Evolutionary conservation across 1,140 invertebrate genomes (phyloP).

Genomic region (Apis florea): DNA sequence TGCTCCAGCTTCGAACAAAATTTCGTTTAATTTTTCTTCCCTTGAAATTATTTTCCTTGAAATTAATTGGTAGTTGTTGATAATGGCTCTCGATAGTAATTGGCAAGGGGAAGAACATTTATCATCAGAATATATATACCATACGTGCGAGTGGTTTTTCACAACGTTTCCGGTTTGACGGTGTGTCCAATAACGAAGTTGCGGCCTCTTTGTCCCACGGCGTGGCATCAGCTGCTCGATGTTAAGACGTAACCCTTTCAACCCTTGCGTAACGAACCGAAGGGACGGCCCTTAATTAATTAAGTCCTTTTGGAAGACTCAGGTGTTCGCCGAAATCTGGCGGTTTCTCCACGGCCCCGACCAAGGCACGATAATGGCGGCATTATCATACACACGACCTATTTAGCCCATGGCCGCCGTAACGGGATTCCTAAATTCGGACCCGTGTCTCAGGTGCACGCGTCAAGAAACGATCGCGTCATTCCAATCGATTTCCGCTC

Average conservation of each 20-base stretch:
- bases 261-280: conserved; percentile 63
- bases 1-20: not conserved
- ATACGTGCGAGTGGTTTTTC: conserved; percentile 3
- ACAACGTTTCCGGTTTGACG: conserved; percentile 26
- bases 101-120: not conserved
- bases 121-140: not conserved
- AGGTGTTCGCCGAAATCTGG: conserved; percentile 76
- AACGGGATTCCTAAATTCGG: conserved; percentile 60
- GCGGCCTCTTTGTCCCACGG: conserved; percentile 44
- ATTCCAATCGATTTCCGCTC: not conserved
- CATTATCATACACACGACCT: conserved; percentile 79
- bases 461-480: conserved; percentile 19
- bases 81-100: conserved; percentile 18
- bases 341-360: conserved; percentile 66
- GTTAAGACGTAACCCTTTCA: conserved; percentile 72
- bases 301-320: conserved; percentile 76
- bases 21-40: not conserved
- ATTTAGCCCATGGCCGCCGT: conserved; percentile 65
- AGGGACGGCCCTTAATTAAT: conserved; percentile 73
- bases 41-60: not conserved
- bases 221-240: conserved; percentile 70
- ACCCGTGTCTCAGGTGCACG: conserved; percentile 63
- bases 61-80: conserved; percentile 20
- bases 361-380: conserved; percentile 72
- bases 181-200: conserved; percentile 46